Percentiles rank a stretch among this genome's conserved stretches.
phyloP scores from a whole-genome alignment of 1,140 invertebrate species.

The Aradophagus sp. region DNA sequence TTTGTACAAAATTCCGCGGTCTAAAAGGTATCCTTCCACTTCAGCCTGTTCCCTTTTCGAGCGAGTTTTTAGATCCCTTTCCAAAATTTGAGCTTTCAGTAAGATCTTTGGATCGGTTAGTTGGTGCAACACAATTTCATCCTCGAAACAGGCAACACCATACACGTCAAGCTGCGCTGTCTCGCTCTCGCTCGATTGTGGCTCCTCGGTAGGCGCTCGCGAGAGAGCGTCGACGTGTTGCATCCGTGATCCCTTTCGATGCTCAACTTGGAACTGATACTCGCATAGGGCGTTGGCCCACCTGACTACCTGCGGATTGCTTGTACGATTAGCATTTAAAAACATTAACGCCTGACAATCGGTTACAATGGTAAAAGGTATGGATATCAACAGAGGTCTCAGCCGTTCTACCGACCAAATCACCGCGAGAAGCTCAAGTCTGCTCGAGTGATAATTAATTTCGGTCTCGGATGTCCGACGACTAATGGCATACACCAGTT shows the following conservation, averaged over 20 bases:
- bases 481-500: constrained; percentile 42
- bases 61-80: neutral
- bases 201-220: no score
- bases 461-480: constrained; percentile 43
- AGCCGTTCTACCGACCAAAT: constrained; percentile 38
- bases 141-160: constrained; percentile 3
- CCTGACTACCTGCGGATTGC: constrained; percentile 22
- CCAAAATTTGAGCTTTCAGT: neutral
- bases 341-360: constrained; percentile 37
- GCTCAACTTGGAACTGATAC: constrained; percentile 11
- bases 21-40: neutral
- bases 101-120: neutral
- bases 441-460: constrained; percentile 53
- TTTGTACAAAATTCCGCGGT: neutral
- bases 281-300: constrained; percentile 8
- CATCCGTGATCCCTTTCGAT: constrained; percentile 18
- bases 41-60: neutral
- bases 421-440: constrained; percentile 58
- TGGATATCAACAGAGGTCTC: constrained; percentile 29
- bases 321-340: constrained; percentile 12
- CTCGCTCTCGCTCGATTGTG: no score
- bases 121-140: neutral
- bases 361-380: constrained; percentile 39
- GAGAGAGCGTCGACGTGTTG: constrained; percentile 18
- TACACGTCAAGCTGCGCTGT: neutral